Evolutionary conservation across 2,113 vertebrate genomes (phyloP).

Genomic region (Hemiprocne comata): DNA sequence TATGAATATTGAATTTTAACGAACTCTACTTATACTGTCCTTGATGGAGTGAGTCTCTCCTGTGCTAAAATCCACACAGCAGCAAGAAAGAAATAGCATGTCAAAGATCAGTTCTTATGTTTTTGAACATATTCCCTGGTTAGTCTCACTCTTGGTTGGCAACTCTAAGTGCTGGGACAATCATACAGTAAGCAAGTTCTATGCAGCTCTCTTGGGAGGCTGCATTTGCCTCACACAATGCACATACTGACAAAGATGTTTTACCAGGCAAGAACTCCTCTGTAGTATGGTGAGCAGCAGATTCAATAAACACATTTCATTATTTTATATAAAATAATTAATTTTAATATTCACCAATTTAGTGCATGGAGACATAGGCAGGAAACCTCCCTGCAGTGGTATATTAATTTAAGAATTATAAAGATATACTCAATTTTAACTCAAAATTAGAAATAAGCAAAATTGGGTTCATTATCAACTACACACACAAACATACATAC

Average conservation of each 20-base stretch:
- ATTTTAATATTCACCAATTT: neutral
- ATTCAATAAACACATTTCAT: neutral
- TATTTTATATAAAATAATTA: neutral
- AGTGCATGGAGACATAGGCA: neutral
- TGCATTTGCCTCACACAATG: neutral
- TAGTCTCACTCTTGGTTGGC: neutral
- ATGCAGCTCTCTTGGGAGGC: fast-evolving
- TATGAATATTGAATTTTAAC: neutral
- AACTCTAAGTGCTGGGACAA: neutral
- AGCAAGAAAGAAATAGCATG: neutral
- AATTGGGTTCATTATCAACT: neutral
- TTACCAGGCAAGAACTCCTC: neutral
- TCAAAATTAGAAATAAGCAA: neutral
- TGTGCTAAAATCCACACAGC: neutral
- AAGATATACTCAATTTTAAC: neutral
- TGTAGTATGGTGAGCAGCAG: neutral
- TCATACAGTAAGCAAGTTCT: neutral
- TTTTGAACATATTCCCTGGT: neutral
- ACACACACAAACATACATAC: fast-evolving
- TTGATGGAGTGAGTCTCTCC: neutral
- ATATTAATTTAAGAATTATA: neutral
- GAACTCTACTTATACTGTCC: neutral
- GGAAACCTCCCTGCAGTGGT: neutral
- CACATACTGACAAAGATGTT: neutral
- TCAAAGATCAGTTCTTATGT: neutral